These are phyloP conservation scores for Scylla paramamosain DNA, from an alignment of 1,140 invertebrate genomes.

Conservation along the genomic window DNA sequence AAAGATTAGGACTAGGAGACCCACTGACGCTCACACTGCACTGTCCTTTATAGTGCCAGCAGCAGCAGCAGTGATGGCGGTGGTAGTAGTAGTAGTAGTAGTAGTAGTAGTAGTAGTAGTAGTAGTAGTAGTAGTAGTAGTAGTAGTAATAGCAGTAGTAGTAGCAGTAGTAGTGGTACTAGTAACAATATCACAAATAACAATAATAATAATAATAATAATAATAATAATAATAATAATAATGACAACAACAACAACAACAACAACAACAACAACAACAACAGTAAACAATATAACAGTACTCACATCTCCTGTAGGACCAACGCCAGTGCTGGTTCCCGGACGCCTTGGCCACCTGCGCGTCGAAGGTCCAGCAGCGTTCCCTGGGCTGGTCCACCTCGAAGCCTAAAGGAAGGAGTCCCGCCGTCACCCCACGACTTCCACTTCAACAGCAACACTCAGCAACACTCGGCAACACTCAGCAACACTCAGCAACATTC, in stretches of 20 bases:
- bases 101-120: neutral
- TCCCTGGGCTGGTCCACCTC: slow-evolving; percentile 71
- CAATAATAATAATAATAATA: neutral
- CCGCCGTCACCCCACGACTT: too few relatives aligned
- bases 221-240: too few relatives aligned
- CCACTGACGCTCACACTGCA: too few relatives aligned
- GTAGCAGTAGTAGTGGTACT: neutral
- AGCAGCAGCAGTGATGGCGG: neutral
- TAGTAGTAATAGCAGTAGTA: neutral
- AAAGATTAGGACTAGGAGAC: too few relatives aligned
- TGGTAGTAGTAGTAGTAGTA: neutral
- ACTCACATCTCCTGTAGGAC: slow-evolving; percentile 76
- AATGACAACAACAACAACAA: too few relatives aligned
- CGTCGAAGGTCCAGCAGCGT: slow-evolving; percentile 70
- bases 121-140: slow-evolving; percentile 11
- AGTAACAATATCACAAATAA: neutral
- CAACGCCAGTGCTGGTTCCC: slow-evolving; percentile 75
- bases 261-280: too few relatives aligned
- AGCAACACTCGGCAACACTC: too few relatives aligned
- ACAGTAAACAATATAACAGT: too few relatives aligned
- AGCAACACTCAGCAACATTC: too few relatives aligned
- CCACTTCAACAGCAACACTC: neutral
- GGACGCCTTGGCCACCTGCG: slow-evolving; percentile 66
- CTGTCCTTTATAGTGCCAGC: neutral
- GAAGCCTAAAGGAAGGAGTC: slow-evolving; percentile 63